Evolutionary conservation across 2,888 invertebrate genomes (phyloP).

Genomic region (Argyresthia goedartella): DNA sequence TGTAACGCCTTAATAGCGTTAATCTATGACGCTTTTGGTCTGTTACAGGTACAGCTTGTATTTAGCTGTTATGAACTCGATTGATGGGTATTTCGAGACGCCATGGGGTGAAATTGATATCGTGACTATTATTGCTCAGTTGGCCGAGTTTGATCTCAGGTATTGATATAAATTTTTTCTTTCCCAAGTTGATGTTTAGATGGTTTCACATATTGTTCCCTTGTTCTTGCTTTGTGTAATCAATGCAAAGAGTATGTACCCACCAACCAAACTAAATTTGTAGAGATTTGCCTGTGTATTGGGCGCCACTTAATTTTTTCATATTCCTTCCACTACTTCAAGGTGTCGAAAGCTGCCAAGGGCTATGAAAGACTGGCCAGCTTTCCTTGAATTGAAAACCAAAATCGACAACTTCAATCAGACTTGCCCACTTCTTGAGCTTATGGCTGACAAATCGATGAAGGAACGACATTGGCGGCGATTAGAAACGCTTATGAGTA

Average conservation of each 20-base stretch:
- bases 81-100: conserved; percentile 88
- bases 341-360: conserved; percentile 88
- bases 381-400: conserved; percentile 85
- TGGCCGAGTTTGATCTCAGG: conserved; percentile 87
- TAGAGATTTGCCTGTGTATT: no score
- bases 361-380: conserved; percentile 90
- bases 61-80: conserved; percentile 85
- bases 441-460: conserved; percentile 92
- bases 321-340: conserved; percentile 55
- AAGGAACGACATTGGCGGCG: conserved; percentile 84
- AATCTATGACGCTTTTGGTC: no score
- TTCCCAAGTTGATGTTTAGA: no score
- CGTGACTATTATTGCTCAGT: conserved; percentile 82
- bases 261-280: no score
- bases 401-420: conserved; percentile 94
- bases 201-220: no score
- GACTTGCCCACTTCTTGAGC: conserved; percentile 85
- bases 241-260: no score
- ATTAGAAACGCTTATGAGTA: conserved; percentile 61
- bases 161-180: conserved; percentile 24
- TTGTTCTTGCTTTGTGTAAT: no score
- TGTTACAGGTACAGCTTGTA: conserved; percentile 73
- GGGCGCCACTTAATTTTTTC: no score
- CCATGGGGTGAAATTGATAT: conserved; percentile 88
- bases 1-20: no score